Base-by-base conservation (phyloP, 1,140 invertebrate species). In the Formica exsecta region DNA sequence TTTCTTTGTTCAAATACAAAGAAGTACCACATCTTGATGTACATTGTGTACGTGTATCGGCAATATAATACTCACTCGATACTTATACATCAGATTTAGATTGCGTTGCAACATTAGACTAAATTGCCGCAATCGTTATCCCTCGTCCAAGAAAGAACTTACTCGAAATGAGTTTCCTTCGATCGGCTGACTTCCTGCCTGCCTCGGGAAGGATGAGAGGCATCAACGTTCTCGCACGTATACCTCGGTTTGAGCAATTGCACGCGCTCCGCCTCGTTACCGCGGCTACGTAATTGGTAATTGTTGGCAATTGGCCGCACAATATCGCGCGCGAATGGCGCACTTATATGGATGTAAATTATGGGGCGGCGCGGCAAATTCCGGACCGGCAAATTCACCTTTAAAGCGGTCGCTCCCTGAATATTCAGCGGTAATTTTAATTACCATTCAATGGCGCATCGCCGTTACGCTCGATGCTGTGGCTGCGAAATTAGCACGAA, bases 101-200 rank as follows among this genome's bases (percentile, higher is more conserved):
- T 87, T 65, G 71, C 75, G 68, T 74, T 75, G 85, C 61, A 68
- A 65, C 51, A 74, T 85, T 71, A 62, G 74, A 62, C 64, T 85
- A 88, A 85, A 89, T 89, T 85, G 87, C 86, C 57, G 38, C 74
- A 65, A 74, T 81, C 73, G 81, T 88, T 88, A 89, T 88, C 65
- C 70, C 36, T 19, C 25, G 48, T 57, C n/a, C n/a, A 61, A n/a
- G 59, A 85, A 85, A 79, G 86, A 89, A 88, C 74, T 57, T 57
- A 29, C 22, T 77, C 74, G 38, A 77, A 86, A 80, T 79, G 64
- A 75, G 87, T 57, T 85, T 84, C 84, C 74, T 89, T 73, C 87
- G 51, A 65, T 73, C 87, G 51, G 61, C 71, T 64, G 77, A 86
- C 87, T 88, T 89, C 84, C 88, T 84, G 84, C 84, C 88, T 77